Evolutionary conservation across 1,140 invertebrate species (phyloP), one percentile per base, ranked within the genome.

Genomic region (Hirudo medicinalis): DNA sequence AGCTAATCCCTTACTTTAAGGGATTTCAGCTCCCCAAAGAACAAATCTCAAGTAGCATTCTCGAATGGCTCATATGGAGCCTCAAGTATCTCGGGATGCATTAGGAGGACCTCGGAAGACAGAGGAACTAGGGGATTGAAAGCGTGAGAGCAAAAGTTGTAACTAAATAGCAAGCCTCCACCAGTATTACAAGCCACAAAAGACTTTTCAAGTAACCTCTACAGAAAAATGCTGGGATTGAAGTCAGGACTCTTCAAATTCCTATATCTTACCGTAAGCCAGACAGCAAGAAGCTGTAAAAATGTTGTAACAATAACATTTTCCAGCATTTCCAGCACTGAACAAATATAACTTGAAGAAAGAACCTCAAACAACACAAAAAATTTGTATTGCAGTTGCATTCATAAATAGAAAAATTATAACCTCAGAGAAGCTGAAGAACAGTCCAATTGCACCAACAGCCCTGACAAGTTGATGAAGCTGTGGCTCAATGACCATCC

Each of bases 341-440:
- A 8, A 63, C 29, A 32, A 32, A 63, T 15, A 19, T 25, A 13
- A 63, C 29, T 13, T 13, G 29, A 63, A 63, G 22, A 32, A 32
- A 63, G 22, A n/a, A 19, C 57, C 22, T 6, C 22, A 63, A 63
- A 19, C 57, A 63, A 60, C n/a, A 60, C 15, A 60, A 60, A 60
- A 60, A 15, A 6, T 60, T 20, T 25, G 19, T 15, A 63, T 13
- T 11, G 19, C 32, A 36, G 32, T 13, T 25, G 19, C 19, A 63
- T 25, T 25, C 8, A 32, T 11, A 2, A 13, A 63, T 6, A 63
- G 3, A 63, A 13, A 63, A 32, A 63, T 25, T 63, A 25, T 32
- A 86, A 96, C 94, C 91, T 97, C 93, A 68, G 92, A 94, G 80
- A 97, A 96, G 79, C 92, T 95, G 83, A 97, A 97, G 83, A 97